Conservation (phyloP, 2,113 vertebrate species). For the Sakesphorus luctuosus region DNA sequence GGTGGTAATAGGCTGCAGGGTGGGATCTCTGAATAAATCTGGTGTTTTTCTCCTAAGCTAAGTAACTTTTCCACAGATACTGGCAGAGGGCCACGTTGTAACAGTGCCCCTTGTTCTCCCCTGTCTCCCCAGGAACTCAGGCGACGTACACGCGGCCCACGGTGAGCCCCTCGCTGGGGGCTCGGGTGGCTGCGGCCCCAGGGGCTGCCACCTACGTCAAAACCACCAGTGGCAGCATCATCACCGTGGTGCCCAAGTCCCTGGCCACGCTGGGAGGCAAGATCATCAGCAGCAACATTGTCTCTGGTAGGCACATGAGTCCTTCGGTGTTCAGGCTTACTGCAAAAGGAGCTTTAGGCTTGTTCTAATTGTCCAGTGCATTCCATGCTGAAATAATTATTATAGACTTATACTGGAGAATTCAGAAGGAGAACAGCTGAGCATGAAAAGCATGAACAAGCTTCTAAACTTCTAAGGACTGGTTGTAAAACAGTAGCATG, state of each 20-base stretch:
- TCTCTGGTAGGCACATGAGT: slow-evolving; percentile 84
- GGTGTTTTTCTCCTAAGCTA: neutral
- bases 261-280: slow-evolving; percentile 94
- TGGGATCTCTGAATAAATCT: neutral
- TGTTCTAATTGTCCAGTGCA: neutral
- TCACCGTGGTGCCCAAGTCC: slow-evolving; percentile 97
- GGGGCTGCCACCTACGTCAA: slow-evolving; percentile 94
- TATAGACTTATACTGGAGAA: neutral
- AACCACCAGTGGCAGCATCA: slow-evolving; percentile 98
- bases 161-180: slow-evolving; percentile 84
- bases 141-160: slow-evolving; percentile 90
- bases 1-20: neutral
- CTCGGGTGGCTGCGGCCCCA: slow-evolving; percentile 87
- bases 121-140: slow-evolving; percentile 79
- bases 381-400: neutral
- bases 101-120: neutral
- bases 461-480: neutral
- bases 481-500: neutral
- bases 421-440: neutral
- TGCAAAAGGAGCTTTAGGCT: neutral
- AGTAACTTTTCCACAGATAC: neutral
- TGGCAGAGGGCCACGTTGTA: neutral
- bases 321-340: neutral
- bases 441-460: neutral
- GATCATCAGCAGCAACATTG: slow-evolving; percentile 96